These are phyloP conservation scores for Ciconia maguari DNA, from an alignment of 2,113 vertebrate species.

Conservation along the genomic window DNA sequence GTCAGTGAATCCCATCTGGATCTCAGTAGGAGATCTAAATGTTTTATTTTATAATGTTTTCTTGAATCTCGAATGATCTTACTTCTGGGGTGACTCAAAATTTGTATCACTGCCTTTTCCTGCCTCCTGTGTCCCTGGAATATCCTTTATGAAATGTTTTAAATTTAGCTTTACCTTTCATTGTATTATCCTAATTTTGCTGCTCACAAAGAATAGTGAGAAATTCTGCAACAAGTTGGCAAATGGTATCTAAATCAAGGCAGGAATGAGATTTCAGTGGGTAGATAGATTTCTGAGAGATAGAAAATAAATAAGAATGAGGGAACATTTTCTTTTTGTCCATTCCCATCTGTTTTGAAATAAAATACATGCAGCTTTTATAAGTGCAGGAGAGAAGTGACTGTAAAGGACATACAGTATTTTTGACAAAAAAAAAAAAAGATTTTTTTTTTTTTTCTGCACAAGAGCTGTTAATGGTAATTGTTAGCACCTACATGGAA, in stretches of 20 bases:
- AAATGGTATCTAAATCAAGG: constrained; percentile 17
- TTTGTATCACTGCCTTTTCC: not conserved
- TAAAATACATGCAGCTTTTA: not conserved
- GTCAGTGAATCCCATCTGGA: not conserved
- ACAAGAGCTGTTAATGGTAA: not conserved
- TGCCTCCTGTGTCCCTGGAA: not conserved
- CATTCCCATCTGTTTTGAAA: constrained; percentile 9
- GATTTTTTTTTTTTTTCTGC: not conserved
- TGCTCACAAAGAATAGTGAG: not conserved
- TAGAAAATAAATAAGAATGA: constrained; percentile 6
- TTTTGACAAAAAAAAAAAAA: not conserved
- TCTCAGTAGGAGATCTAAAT: not conserved
- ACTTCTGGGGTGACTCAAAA: not conserved
- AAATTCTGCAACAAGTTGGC: not conserved
- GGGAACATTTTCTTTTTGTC: not conserved
- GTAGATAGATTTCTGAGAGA: not conserved
- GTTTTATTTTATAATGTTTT: not conserved
- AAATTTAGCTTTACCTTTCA: not conserved
- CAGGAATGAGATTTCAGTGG: constrained; percentile 3
- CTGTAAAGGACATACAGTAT: not conserved
- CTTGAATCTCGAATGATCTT: not conserved
- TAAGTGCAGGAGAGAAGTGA: not conserved
- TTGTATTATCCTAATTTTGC: not conserved
- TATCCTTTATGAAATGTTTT: not conserved
- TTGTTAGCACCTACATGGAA: not conserved